Base-by-base conservation (phyloP, 2,888 invertebrate genomes). In the Scaeva pyrastri region DNA sequence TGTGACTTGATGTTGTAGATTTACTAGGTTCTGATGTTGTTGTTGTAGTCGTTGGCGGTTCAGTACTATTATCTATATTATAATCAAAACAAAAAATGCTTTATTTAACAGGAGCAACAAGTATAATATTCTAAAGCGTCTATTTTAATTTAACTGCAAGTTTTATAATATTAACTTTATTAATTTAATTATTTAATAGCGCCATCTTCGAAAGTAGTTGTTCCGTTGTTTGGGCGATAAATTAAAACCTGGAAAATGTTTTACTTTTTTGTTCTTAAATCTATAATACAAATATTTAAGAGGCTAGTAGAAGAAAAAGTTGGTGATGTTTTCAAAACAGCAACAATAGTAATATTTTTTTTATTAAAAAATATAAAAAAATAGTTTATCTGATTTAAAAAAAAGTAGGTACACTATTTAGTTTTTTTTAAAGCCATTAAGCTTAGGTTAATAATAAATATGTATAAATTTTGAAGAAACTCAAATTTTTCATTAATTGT, bases 21-120 rank as follows among this genome's bases (percentile, higher is more conserved):
- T 78, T 70, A 19, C 64, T 70, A 1, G 78, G 10, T 43, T 86
- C 82, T 7, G 86, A 45, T 11, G 58, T 36, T 36, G 64, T 48
- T 23, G 73, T 64, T 19, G 64, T 36, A 16, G 56, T 64, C 45
- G 45, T 45, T 45, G 64, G 1, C 16, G 48, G 66, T 4, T 66
- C 66, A 48, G 31, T 8, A 14, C 19, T 19, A 16, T 45, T 66
- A 66, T 48, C 66, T 66, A 66, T 66, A 12, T 45, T 5, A 45
- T 4, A 62, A 12, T 45, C 45, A 21, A 74, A 58, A 70, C 39
- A 21, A 74, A 62, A 73, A 62, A 60, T 41, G 14, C 31, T 71
- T 56, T n/a, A 31, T 7, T 56, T 56, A 1, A n/a, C 1, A 50
- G 39, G 10, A 68, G 43, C n/a, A 10, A 21, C 14, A 50, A 26